These are phyloP conservation scores for Trisateles emortualis DNA, from an alignment of 2,888 invertebrate genomes.

Conservation along the genomic window DNA sequence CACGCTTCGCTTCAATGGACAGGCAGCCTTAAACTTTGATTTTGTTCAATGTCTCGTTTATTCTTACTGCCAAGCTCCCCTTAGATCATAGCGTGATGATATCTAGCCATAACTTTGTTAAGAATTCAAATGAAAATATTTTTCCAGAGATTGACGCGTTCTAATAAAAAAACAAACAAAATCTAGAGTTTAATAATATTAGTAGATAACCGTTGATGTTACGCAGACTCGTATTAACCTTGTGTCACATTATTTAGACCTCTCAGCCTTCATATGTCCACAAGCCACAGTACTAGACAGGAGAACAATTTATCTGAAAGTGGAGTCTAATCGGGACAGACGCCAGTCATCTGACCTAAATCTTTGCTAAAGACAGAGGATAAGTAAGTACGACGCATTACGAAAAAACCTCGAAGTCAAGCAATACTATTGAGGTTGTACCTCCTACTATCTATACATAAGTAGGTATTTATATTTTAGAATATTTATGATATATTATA, in stretches of 20 bases:
- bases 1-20: no score
- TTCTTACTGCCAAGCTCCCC: no score
- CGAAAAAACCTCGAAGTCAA: neutral
- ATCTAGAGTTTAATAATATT: no score
- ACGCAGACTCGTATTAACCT: conserved; percentile 12
- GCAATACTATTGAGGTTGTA: neutral
- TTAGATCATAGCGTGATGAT: no score
- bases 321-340: conserved; percentile 32
- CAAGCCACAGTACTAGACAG: conserved; percentile 38
- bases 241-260: conserved; percentile 17
- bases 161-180: no score
- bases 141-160: no score
- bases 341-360: conserved; percentile 20
- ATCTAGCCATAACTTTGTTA: no score
- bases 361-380: conserved; percentile 13
- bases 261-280: conserved; percentile 33
- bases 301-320: conserved; percentile 37
- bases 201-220: conserved; percentile 12
- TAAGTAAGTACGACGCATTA: neutral
- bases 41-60: no score
- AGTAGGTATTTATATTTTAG: neutral
- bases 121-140: no score
- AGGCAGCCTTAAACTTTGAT: no score
- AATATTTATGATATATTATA: no score
- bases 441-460: neutral